A percentile compares a stretch with the other conserved stretches of the same genome.
Evolutionary conservation across 2,888 invertebrate species (phyloP).

Genomic region (Tinea semifulvella): DNA sequence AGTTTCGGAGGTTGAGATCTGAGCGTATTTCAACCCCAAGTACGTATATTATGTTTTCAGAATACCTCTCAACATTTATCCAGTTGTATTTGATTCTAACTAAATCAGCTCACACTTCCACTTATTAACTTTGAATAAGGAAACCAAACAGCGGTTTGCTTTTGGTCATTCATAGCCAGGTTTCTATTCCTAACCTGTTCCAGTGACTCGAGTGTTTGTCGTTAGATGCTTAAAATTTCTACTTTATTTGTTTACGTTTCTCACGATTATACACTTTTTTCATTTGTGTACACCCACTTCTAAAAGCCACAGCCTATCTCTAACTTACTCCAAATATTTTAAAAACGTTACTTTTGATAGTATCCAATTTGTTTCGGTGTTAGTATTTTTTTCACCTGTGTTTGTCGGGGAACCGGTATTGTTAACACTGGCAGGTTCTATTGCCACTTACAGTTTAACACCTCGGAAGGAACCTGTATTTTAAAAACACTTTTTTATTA

Average conservation of each 20-base stretch:
- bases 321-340: too few species aligned
- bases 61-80: too few species aligned
- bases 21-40: too few species aligned
- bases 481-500: neutral
- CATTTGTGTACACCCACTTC: conserved; percentile 5
- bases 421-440: neutral
- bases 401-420: neutral
- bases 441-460: neutral
- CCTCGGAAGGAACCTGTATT: neutral
- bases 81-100: too few species aligned
- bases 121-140: too few species aligned
- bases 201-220: conserved; percentile 4
- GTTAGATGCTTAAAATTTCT: neutral
- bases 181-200: neutral
- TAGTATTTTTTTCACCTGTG: neutral
- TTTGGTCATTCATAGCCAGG: too few species aligned
- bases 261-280: conserved; percentile 6
- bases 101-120: too few species aligned
- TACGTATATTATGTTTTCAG: too few species aligned
- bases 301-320: too few species aligned
- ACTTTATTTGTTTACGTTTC: conserved; percentile 8
- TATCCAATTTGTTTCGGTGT: neutral
- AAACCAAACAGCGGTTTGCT: too few species aligned
- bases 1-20: too few species aligned
- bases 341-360: neutral